Evolutionary conservation across 2,797 vertebrate genomes (phyloP), one percentile per base, ranked within the genome.

Genomic region (Anomalospiza imberbis): DNA sequence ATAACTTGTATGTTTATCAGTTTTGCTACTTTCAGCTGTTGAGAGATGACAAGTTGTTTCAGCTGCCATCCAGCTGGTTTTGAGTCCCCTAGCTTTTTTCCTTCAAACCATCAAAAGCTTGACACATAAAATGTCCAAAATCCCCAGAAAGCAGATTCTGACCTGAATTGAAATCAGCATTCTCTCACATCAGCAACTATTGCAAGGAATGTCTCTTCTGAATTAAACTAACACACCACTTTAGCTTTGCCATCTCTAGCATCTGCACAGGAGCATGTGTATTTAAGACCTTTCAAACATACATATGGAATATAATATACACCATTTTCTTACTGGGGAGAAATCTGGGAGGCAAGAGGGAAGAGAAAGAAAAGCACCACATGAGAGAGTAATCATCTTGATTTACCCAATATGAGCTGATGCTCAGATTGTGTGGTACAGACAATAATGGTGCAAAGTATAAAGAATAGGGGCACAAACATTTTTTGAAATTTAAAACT

Each of bases 151-250:
- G n/a, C n/a, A 73, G 29, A 63, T 36, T 57, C 45, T 13, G 63
- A 42, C 10, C n/a, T 67, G 28, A 80, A 71, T 58, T 63, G 48
- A 81, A 75, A 48, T 6, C 22, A 72, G 13, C 21, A 20, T 51
- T 85, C 71, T 36, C n/a, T 87, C 17, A 17, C 1, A 6, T 34
- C 32, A 60, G 12, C n/a, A 71, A 7, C 34, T 80, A 48, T 51
- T 24, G 12, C 32, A 55, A 53, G 34, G n/a, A 74, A 82, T 0
- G 0, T n/a, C 31, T 67, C 36, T 36, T 73, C 48, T 44, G 31
- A 73, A 54, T 3, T 62, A 58, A 76, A 48, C 8, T 51, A 8
- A 3, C 12, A n/a, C 0, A 0, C 31, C 44, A 3, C 17, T 67
- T 62, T 34, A 47, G 7, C 31, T 62, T 88, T 79, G 50, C 25